Conservation (phyloP, 2,113 vertebrate genomes). For the Limnothrissa miodon region DNA sequence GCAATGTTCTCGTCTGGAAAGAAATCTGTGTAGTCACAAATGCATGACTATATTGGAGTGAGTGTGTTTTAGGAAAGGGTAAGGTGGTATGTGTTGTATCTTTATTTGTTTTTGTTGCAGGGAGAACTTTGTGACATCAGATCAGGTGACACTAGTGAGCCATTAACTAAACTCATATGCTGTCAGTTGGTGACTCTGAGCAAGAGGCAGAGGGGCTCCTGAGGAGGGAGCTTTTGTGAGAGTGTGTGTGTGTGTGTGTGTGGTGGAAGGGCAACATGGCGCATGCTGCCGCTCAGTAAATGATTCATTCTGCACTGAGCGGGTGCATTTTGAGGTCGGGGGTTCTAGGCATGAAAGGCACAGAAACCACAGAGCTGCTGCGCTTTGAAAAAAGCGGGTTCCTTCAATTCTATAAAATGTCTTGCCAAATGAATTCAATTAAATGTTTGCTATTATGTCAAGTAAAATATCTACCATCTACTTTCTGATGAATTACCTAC, state of each 20-base stretch:
- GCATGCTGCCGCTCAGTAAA: constrained; percentile 33
- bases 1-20: background rate
- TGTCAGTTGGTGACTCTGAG: background rate
- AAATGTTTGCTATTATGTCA: no score
- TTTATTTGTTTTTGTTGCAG: no score
- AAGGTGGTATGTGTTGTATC: no score
- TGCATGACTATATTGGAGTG: background rate
- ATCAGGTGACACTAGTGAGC: no score
- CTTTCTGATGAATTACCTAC: no score
- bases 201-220: background rate
- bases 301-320: constrained; percentile 36
- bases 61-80: background rate
- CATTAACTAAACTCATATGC: background rate
- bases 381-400: no score
- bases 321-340: constrained; percentile 12
- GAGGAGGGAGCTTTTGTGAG: background rate
- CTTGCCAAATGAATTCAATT: no score
- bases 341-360: background rate
- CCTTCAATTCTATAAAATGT: no score
- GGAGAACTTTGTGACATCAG: no score
- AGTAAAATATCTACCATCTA: no score
- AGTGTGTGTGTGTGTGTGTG: background rate
- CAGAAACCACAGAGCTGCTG: background rate
- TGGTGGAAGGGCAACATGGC: background rate
- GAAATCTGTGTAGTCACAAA: background rate